Evolutionary conservation across 2,113 vertebrate species (phyloP).

Genomic region (Sphyrna mokarran): DNA sequence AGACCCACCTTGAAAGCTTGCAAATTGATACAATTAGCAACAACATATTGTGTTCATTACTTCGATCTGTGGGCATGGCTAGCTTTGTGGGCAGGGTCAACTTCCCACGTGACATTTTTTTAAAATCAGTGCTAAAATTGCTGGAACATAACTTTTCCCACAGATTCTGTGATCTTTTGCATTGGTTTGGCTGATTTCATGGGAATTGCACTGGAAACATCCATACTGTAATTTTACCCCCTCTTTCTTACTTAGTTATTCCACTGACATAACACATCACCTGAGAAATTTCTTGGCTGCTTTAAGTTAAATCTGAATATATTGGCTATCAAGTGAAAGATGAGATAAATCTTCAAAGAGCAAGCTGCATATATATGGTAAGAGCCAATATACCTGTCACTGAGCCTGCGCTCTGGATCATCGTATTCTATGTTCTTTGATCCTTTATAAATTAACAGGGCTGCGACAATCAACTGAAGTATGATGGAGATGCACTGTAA

Average conservation of each 20-base stretch:
- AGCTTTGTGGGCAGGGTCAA: neutral
- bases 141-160: neutral
- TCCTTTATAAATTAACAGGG: constrained; percentile 41
- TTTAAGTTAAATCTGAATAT: neutral
- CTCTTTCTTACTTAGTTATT: neutral
- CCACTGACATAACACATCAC: neutral
- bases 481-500: constrained; percentile 39
- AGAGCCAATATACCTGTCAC: constrained; percentile 40
- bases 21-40: neutral
- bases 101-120: neutral
- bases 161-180: neutral
- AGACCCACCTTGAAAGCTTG: neutral
- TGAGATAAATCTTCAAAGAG: neutral
- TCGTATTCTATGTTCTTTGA: constrained; percentile 40
- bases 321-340: constrained; percentile 24
- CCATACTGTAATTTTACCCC: neutral
- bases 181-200: neutral
- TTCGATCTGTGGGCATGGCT: neutral
- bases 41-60: too few relatives aligned
- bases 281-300: neutral
- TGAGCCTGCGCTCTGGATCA: constrained; percentile 38
- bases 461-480: constrained; percentile 39
- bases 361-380: neutral
- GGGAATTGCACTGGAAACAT: neutral
- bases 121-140: neutral